Evolutionary conservation across 2,113 vertebrate species (phyloP).

Genomic region (Myiagra hebetior): DNA sequence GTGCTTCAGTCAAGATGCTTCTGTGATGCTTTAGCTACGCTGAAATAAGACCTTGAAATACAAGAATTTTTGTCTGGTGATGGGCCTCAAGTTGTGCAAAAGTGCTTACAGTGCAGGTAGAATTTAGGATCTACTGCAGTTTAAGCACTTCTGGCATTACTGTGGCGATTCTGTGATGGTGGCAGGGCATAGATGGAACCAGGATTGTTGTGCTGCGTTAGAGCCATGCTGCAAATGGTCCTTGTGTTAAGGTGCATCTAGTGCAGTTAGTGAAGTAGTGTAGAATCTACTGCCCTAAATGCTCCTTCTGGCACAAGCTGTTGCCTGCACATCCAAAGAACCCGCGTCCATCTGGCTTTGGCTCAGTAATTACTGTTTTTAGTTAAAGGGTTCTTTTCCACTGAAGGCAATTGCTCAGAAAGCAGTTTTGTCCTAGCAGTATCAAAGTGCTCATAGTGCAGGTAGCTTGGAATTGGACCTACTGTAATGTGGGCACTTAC

Average conservation of each 20-base stretch:
- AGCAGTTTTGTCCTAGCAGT: constrained; percentile 77
- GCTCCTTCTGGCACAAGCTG: constrained; percentile 96
- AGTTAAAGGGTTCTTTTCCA: background rate
- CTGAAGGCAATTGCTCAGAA: background rate
- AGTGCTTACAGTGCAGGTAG: constrained; percentile 90
- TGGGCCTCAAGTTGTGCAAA: constrained; percentile 79
- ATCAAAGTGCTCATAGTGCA: constrained; percentile 99
- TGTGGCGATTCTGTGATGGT: constrained; percentile 50
- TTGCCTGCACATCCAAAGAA: constrained; percentile 36
- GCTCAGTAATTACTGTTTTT: background rate
- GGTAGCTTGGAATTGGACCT: constrained; percentile 85
- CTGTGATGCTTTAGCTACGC: rapidly evolving
- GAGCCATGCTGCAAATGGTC: background rate
- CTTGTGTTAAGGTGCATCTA: constrained; percentile 99
- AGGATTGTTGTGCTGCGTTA: background rate
- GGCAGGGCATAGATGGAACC: background rate
- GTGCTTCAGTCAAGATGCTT: background rate
- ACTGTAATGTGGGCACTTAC: constrained; percentile 97
- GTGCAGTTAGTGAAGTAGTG: constrained; percentile 96
- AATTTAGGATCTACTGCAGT: constrained; percentile 77
- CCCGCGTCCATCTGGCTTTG: background rate
- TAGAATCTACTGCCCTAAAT: constrained; percentile 98
- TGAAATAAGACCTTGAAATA: background rate
- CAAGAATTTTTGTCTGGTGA: background rate
- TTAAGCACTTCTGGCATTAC: constrained; percentile 82